phyloP scores from a whole-genome alignment of 1,140 invertebrate species.

The Adoxophyes honmai region DNA sequence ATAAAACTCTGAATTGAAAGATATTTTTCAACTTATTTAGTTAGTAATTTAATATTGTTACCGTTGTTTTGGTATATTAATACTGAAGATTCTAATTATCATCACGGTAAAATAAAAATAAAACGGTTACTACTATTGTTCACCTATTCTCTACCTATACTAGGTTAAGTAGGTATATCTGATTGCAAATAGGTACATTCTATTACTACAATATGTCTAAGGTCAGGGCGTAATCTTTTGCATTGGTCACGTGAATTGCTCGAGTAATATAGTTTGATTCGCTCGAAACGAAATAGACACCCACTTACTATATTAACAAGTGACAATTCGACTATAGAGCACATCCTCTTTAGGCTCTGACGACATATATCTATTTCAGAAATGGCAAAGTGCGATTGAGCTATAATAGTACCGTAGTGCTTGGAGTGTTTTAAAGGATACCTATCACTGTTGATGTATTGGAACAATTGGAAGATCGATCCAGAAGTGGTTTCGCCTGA shows the following conservation, averaged over 20 bases:
- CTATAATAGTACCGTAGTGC: neutral
- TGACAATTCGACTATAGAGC: slow-evolving; percentile 18
- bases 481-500: neutral
- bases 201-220: no score
- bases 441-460: neutral
- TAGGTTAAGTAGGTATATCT: no score
- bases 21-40: no score
- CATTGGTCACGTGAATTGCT: slow-evolving; percentile 17
- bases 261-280: slow-evolving; percentile 14
- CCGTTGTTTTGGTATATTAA: no score
- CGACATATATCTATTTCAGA: slow-evolving; percentile 6
- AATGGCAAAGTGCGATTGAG: slow-evolving; percentile 7
- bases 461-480: neutral
- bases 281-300: slow-evolving; percentile 16
- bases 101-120: no score
- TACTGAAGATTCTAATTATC: no score
- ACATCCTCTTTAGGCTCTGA: slow-evolving; percentile 20
- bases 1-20: no score
- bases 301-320: slow-evolving; percentile 8
- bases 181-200: no score
- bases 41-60: no score
- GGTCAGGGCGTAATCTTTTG: no score
- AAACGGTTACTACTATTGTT: no score
- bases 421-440: neutral
- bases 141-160: no score